Base-by-base conservation (phyloP, 2,888 invertebrate species). In the Matsumyia berberina region DNA sequence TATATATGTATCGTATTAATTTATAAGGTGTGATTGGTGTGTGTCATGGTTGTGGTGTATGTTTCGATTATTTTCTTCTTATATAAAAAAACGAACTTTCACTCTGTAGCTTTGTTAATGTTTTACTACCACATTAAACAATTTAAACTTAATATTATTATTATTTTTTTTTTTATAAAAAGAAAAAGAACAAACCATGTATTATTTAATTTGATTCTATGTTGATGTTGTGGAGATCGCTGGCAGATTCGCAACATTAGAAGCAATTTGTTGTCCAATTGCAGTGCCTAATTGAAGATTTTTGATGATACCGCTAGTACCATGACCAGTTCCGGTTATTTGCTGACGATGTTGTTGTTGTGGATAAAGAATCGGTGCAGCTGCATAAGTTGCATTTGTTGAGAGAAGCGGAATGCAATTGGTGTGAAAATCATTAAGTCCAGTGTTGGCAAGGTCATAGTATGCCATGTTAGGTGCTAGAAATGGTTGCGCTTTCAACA, bases 381-480 rank as follows among this genome's bases (percentile, higher is more conserved):
- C 60, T 69, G 77, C 64, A 42, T 76, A 81, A 24, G 85, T 77
- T 67, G 76, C 60, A 69, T 79, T 83, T 77, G 88, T 86, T 57
- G 90, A 87, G 87, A 90, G 88, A 31, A 91, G 89, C 33, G 91
- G 90, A 87, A 91, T 90, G 79, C 90, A 90, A 87, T 90, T 91
- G 2, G 90, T 87, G 72, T 89, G 90, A 81, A 89, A 91, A 86
- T 89, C 90, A 64, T 70, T 86, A 15, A 62, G 53, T 15, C 55
- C 73, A 69, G 53, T 86, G 57, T 72, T 78, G 49, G 35, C 35
- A 11, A 44, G 49, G 55, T 70, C 74, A 9, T 73, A 86, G 44
- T 74, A 85, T 15, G 62, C 60, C n/a, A 85, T n/a, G 77, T 58
- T 78, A 42, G 90, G 79, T 8, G 88, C 81, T 2, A 80, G 17